Evolutionary conservation across 2,888 invertebrate species (phyloP), one percentile per base, ranked within the genome.

Genomic region (Hirtodrosophila trivittata): DNA sequence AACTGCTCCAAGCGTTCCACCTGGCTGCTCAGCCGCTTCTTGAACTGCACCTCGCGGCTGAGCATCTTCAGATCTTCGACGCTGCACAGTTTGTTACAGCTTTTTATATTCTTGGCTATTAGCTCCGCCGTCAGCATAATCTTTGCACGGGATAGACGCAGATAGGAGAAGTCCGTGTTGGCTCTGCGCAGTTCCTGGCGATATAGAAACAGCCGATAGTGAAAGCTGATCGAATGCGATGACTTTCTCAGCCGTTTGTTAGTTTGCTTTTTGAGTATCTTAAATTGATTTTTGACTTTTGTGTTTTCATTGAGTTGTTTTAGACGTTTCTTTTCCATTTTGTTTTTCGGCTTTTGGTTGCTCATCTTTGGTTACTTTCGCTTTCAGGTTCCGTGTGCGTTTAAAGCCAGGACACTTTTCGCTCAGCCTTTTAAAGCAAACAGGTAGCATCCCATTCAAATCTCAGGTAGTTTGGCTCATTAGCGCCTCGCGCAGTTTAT

Each of bases 1-100:
- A 71, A 86, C 13, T 82, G 73, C 25, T 83, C 77, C 33, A 82
- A 43, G 0, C 86, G 86, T 18, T 86, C 60, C n/a, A 86, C 77
- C 16, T 83, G 82, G 8, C 21, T 74, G 45, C 57, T 43, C 1
- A 87, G 62, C 0, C 80, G 78, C 33, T 86, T 83, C 66, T 87
- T 87, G 55, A 82, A 87, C 42, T 81, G 62, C 49, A 83, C 67
- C 49, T 78, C 85, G 1, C 86, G 83, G 26, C 83, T 74, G 33
- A 88, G 66, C 35, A 68, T 50, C 50, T 75, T 80, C 1, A 87
- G 65, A 13, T 87, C 87, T 0, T 83, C 76, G 21, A 76, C 26
- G 9, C 52, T 77, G 52, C 68, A 62, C 26, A 59, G n/a, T 0
- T 75, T 49, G 0, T 46, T 65, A 8, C 66, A 65, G 42, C 26